Conservation (phyloP, 2,797 vertebrate genomes). For the Micromesistius poutassou region DNA sequence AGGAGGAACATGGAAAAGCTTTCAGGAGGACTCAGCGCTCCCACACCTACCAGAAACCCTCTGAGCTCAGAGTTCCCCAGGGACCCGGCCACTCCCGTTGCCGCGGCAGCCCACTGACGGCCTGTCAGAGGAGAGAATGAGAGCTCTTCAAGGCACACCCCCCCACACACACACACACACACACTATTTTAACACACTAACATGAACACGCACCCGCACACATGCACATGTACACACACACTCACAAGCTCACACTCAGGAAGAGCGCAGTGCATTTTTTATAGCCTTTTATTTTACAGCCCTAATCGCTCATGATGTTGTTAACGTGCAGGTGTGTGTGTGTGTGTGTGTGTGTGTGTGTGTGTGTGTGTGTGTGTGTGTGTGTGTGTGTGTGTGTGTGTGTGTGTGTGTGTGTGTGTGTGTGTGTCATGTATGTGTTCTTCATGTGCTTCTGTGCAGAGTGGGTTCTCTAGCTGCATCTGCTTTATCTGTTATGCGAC, state of each 20-base stretch:
- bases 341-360: neutral
- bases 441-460: neutral
- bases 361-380: neutral
- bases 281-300: neutral
- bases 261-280: neutral
- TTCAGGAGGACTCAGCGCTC: conserved; percentile 61
- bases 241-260: no score
- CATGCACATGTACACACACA: no score
- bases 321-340: neutral
- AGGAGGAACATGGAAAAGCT: conserved; percentile 75
- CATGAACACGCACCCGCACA: no score
- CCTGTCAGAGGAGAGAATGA: conserved; percentile 55
- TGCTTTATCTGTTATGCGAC: neutral
- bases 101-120: conserved; percentile 55
- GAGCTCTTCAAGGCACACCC: conserved; percentile 33
- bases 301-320: neutral
- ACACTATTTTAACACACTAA: no score
- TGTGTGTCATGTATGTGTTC: neutral
- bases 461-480: neutral
- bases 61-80: conserved; percentile 59
- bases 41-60: conserved; percentile 42
- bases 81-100: conserved; percentile 48
- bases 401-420: conserved; percentile 8
- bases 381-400: conserved; percentile 3
- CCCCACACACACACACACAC: conserved; percentile 1